Evolutionary conservation across 2,797 vertebrate genomes (phyloP), one percentile per base, ranked within the genome.

Genomic region (Phrynocephalus vlangalii): DNA sequence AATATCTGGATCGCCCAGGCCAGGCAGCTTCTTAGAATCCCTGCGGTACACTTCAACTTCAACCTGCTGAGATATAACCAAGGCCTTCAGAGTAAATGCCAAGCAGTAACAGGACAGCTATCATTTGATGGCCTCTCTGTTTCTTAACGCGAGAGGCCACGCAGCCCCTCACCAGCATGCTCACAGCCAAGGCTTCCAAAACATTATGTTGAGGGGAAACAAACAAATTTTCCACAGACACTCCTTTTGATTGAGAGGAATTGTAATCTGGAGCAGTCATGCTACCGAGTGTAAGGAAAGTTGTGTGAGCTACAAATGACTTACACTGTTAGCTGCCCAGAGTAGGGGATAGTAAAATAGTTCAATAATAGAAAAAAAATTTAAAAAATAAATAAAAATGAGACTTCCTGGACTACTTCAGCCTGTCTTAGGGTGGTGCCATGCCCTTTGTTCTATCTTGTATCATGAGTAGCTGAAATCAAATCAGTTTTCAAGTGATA

Each of bases 1-100:
- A 3, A 99, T 99, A 93, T 99, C 99, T 0, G 98, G 99, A 91
- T 99, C 99, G 0, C 99, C 99, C 1, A 99, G 96, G 68, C 99
- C 99, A 0, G 99, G 99, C 66, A 99, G 97, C 96, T 99, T 99
- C 97, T 98, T 99, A 0, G 99, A 99, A 96, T 99, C 99, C 70
- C 98, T 97, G 85, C 99, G 96, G 95, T 99, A 99, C 52, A 99
- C 99, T 94, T 99, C 99, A 60, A 99, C 98, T 93, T 99, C 98
- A 92, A 98, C 98, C 98, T 99, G 96, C 81, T 95, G 92, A 89
- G 77, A 91, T 93, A 82, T 85, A 81, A 90, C 0, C 2, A 81
- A 79, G 5, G 1, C 66, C 79, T 33, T 85, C 71, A 28, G 82
- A 56, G 6, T 78, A 92, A 86, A 30, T 26, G 6, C 3, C 52